Base-by-base conservation (phyloP, 2,797 vertebrate genomes). In the Jordanella pulchra region DNA sequence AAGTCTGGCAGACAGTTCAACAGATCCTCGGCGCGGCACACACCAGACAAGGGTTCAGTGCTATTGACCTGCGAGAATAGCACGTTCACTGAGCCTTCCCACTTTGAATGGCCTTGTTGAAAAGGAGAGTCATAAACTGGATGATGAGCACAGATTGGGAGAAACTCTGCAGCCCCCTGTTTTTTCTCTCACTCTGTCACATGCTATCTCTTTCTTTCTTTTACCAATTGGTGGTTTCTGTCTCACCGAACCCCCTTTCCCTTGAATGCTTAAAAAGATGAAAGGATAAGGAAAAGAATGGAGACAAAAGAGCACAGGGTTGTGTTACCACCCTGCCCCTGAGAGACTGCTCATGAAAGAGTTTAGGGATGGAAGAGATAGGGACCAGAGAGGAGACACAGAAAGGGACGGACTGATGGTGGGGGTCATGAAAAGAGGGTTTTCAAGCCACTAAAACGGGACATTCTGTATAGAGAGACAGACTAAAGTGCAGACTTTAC, bases 231-330 rank as follows among this genome's bases (percentile, higher is more conserved):
- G 91, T 91, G 87, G 90, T 93, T 92, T 93, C 90, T 90, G 90
- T 93, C 93, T 88, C 90, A 91, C 90, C 89, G 84, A 93, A 92
- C 77, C 73, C 89, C 86, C 76, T 89, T 90, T 90, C 90, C 90
- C 84, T 87, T 87, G 89, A 94, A 93, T 92, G 91, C 94, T 92
- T 91, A 88, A 92, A 93, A 92, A 94, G 93, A 94, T 95, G 92
- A 95, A 95, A 95, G 94, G 94, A 94, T 93, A 94, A 91, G 91
- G 81, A 89, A 65, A 92, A 93, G 91, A 94, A 95, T 90, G 84
- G 90, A 87, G 80, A 95, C 93, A 95, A 95, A 94, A 76, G 92
- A 85, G 89, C 61, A 66, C 77, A 60, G 92, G 91, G 64, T 95
- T 91, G 75, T 83, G 92, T 95, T 95, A 93, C 94, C 89, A 86